Conservation (phyloP, 2,113 vertebrate genomes). For the Gallinago media region DNA sequence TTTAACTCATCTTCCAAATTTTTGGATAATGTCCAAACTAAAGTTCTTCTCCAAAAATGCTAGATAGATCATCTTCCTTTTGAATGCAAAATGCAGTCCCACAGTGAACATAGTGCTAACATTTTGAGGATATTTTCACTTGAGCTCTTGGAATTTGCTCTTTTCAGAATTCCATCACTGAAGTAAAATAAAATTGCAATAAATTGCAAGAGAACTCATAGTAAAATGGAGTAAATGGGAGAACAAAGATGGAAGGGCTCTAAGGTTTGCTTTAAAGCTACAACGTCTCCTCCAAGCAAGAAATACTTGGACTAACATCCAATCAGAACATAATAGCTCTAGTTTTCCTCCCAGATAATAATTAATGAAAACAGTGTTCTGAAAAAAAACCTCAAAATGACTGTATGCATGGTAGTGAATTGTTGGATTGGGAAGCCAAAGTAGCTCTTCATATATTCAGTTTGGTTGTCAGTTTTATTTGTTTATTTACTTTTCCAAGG, state of each 20-base stretch:
- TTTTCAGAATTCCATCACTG: not conserved
- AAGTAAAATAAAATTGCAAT: not conserved
- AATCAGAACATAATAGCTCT: not conserved
- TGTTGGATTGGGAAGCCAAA: not conserved
- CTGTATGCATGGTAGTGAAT: not conserved
- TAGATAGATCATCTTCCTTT: not conserved
- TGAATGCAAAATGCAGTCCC: not conserved
- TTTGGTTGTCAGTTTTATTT: not conserved
- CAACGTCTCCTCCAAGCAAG: not conserved
- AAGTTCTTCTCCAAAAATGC: not conserved
- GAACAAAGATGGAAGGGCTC: not conserved
- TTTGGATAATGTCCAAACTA: not conserved
- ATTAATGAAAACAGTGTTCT: not conserved
- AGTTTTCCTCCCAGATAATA: not conserved
- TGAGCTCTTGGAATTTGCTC: not conserved
- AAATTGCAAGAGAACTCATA: not conserved
- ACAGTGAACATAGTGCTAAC: not conserved
- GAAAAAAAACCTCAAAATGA: not conserved
- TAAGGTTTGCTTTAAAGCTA: not conserved
- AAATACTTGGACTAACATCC: not conserved
- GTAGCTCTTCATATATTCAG: not conserved
- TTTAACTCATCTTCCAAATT: not conserved
- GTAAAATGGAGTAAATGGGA: not conserved
- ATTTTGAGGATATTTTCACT: not conserved
- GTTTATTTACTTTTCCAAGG: not conserved